phyloP scores from a whole-genome alignment of 2,797 vertebrate genomes.

The Euthynnus affinis region DNA sequence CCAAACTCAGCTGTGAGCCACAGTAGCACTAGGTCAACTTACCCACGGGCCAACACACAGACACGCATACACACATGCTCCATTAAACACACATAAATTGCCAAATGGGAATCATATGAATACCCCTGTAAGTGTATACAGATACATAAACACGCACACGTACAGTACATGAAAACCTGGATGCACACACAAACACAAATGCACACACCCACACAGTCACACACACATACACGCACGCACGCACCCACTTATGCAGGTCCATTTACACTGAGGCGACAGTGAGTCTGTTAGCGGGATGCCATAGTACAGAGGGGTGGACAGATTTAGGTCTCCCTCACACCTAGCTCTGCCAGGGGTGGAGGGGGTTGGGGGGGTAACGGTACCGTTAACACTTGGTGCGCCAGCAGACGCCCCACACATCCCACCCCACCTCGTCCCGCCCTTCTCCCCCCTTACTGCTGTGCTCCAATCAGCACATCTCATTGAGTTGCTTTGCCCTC shows the following conservation, averaged over 20 bases:
- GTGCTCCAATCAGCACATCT: slow-evolving; percentile 75
- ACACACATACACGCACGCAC: neutral
- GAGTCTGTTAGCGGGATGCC: slow-evolving; percentile 88
- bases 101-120: slow-evolving; percentile 14
- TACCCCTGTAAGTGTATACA: neutral
- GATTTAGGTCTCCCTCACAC: slow-evolving; percentile 86
- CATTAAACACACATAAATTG: neutral
- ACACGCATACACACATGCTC: slow-evolving; percentile 22
- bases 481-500: slow-evolving; percentile 67
- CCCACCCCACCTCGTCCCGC: slow-evolving; percentile 12
- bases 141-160: neutral
- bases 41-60: slow-evolving; percentile 67
- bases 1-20: slow-evolving; percentile 85
- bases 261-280: slow-evolving; percentile 88
- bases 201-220: neutral
- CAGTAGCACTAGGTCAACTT: slow-evolving; percentile 81
- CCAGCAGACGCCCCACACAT: slow-evolving; percentile 64
- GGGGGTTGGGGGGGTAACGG: slow-evolving; percentile 71
- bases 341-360: slow-evolving; percentile 74
- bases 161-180: neutral
- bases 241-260: slow-evolving; percentile 58
- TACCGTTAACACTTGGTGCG: slow-evolving; percentile 81
- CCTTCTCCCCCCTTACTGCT: slow-evolving; percentile 38
- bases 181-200: neutral
- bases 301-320: slow-evolving; percentile 83